Conservation (phyloP, 1,140 invertebrate genomes). For the Halictus rubicundus region DNA sequence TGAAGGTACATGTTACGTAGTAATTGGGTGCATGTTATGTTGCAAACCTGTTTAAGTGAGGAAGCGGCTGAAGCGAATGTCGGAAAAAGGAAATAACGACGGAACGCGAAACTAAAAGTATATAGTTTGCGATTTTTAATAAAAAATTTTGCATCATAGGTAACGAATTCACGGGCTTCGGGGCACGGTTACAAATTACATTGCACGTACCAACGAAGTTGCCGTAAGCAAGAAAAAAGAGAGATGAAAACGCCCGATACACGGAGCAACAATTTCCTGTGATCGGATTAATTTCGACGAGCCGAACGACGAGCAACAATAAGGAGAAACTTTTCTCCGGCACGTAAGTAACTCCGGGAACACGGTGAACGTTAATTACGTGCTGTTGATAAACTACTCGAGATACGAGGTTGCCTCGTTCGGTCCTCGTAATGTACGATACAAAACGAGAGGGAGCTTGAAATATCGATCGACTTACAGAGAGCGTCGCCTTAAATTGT, state of each 20-base stretch:
- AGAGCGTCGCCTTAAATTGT: slow-evolving; percentile 19
- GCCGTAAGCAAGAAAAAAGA: neutral
- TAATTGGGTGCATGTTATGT: no score
- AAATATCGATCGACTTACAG: slow-evolving; percentile 25
- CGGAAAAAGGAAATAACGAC: no score
- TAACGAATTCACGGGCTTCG: neutral
- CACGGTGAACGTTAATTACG: slow-evolving; percentile 27
- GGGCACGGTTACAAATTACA: neutral
- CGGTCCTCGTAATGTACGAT: slow-evolving; percentile 10
- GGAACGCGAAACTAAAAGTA: no score
- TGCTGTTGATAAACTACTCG: slow-evolving; percentile 29
- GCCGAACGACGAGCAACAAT: slow-evolving; percentile 7
- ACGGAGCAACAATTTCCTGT: neutral
- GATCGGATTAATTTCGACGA: slow-evolving; percentile 20
- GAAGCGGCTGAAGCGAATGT: no score
- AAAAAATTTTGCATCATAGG: neutral
- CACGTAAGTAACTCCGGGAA: slow-evolving; percentile 5
- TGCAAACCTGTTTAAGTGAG: no score
- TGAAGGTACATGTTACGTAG: no score
- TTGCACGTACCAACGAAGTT: neutral
- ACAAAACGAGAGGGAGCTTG: slow-evolving; percentile 2
- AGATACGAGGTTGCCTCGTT: slow-evolving; percentile 10
- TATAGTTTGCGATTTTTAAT: neutral
- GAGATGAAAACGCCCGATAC: neutral
- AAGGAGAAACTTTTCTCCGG: slow-evolving; percentile 6